Conservation (phyloP, 2,113 vertebrate species). For the Motacilla tschutschensis region DNA sequence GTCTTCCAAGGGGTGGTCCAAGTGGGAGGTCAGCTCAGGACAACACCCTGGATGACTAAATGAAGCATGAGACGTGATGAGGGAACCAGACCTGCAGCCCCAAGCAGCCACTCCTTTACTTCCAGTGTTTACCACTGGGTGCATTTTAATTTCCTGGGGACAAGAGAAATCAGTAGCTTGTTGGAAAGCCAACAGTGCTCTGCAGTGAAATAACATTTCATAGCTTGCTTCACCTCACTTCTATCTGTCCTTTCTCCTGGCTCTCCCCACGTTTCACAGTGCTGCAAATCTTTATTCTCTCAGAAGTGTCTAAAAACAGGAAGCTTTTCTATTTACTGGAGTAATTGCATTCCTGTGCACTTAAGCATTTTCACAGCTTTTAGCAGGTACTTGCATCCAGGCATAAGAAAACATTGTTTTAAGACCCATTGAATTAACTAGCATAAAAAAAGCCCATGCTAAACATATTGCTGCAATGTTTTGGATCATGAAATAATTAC, state of each 20-base stretch:
- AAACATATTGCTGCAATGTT: not conserved
- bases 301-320: not conserved
- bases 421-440: not conserved
- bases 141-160: not conserved
- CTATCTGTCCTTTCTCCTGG: not conserved
- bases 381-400: not conserved
- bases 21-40: not conserved
- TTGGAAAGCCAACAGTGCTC: not conserved
- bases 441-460: not conserved
- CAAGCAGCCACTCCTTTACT: not conserved
- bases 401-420: not conserved
- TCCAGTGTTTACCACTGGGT: not conserved
- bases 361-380: slow-evolving; percentile 9
- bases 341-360: not conserved
- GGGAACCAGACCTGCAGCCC: not conserved
- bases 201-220: not conserved
- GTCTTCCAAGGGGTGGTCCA: not conserved
- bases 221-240: not conserved
- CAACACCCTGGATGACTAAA: not conserved
- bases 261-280: not conserved
- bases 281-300: not conserved
- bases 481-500: not conserved
- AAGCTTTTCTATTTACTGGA: not conserved
- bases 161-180: not conserved
- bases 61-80: not conserved